These are phyloP conservation scores for Tachystola acroxantha DNA, from an alignment of 2,888 invertebrate genomes.

Conservation along the genomic window DNA sequence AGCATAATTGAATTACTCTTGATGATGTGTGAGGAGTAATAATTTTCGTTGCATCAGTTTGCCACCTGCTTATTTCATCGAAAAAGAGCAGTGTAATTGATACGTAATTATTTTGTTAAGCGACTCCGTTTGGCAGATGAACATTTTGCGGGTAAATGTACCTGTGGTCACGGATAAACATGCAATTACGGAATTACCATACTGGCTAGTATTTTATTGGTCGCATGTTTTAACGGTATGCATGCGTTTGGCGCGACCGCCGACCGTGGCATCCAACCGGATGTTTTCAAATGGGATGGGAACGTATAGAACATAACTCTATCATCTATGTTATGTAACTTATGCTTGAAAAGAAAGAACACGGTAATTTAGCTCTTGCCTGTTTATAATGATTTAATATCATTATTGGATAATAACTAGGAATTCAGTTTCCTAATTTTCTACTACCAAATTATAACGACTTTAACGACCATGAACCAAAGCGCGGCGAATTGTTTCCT, in stretches of 20 bases:
- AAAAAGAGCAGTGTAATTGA: conserved; percentile 24
- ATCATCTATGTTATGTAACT: too few relatives aligned
- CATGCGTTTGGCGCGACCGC: conserved; percentile 24
- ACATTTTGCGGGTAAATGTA: conserved; percentile 36
- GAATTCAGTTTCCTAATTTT: too few relatives aligned
- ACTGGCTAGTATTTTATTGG: conserved; percentile 49
- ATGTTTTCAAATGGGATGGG: conserved; percentile 21
- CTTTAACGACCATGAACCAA: too few relatives aligned
- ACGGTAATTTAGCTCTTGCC: too few relatives aligned
- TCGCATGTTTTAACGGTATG: conserved; percentile 51
- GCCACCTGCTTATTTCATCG: conserved; percentile 16
- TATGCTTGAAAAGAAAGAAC: too few relatives aligned
- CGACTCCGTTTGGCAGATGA: conserved; percentile 28
- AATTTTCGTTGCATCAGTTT: conserved; percentile 15
- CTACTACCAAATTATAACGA: too few relatives aligned
- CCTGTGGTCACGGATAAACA: conserved; percentile 48
- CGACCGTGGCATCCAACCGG: conserved; percentile 29
- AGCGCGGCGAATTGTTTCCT: too few relatives aligned
- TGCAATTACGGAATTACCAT: conserved; percentile 64
- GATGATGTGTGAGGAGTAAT: conserved; percentile 14
- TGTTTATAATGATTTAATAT: too few relatives aligned
- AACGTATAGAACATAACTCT: too few relatives aligned
- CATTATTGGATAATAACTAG: too few relatives aligned
- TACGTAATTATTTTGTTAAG: conserved; percentile 37
- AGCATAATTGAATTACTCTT: conserved; percentile 23